Evolutionary conservation across 2,888 invertebrate genomes (phyloP), one percentile per base, ranked within the genome.

Genomic region (Protonemura montana): DNA sequence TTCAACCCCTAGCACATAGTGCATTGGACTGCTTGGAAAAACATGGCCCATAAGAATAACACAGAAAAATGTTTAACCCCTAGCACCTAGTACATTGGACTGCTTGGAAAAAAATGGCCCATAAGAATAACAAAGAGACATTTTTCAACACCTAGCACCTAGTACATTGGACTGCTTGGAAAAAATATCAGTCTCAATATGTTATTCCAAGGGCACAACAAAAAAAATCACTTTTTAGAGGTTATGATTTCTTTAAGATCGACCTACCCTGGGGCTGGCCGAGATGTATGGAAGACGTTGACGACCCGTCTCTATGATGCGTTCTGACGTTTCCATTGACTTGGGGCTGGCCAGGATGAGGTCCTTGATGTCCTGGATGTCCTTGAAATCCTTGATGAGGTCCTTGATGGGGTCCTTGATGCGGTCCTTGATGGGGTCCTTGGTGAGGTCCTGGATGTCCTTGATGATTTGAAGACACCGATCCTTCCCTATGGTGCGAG

Each of bases 251-350:
- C 10, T 3, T 10, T 35, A 35, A 35, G 35, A 10, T 3, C 78
- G 28, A 10, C 84, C 5, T 28, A 84, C 84, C 84, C 29, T 84
- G 84, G 21, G 84, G 42, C 25, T 42, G 59, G 3, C 84, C 84
- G 27, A 84, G 59, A 25, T 84, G 84, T 27, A 84, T 28, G 26
- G 87, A 87, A 30, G 86, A 85, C 27, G 87, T 59, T 16, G 35
- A 85, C 5, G 87, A 87, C 1, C 87, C 86, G 28, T 87, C 87
- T 25, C 86, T 78, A 26, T 85, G 86, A 77, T 87, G 87, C 30
- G 76, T 30, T 30, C n/a, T 25, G 85, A 59, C n/a, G 84, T 28
- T 28, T 27, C 83, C 10, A 86, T 85, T 3, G 86, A 82, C 87
- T n/a, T 78, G 81, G 35, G 28, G 85, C 78, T 87, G 42, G 80